Base-by-base conservation (phyloP, 2,113 vertebrate genomes). In the Elephas maximus region DNA sequence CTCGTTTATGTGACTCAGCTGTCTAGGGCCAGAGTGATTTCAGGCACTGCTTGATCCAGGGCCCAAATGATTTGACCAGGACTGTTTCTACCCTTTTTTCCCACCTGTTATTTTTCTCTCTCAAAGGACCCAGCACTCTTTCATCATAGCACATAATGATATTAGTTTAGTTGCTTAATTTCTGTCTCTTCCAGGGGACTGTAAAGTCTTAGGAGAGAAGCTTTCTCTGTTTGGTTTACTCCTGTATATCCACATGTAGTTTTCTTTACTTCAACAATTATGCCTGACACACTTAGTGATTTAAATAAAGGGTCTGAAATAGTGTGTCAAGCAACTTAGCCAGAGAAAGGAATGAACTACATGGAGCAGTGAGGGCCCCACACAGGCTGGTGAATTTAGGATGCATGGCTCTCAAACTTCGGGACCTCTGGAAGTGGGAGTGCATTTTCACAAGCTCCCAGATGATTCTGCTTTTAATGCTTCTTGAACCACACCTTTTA, bases 1-100 rank as follows among this genome's bases (percentile, higher is more conserved):
- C 93, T 83, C 37, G 60, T 94, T 83, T 69, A 65, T 85, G 11
- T 88, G 91, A 93, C 60, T 71, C 77, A 82, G 7, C 37, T 95
- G 45, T 88, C 51, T 9, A 67, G 44, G 33, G 21, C n/a, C 62
- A 15, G 33, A 8, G 17, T 91, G 24, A 48, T 82, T 96, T 86
- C n/a, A 76, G 76, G 71, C 37, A 74, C 33, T 74, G 18, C 14
- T 30, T 69, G 30, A 69, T 69, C 30, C 67, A 69, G 12, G 67
- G 28, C 71, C 41, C 37, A 74, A 41, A 74, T 41, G 18, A 41
- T 74, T 74, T 74, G n/a, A 41, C 18, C 71, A 74, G 71, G 26
- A 74, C 37, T 21, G 20, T 41, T 74, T 74, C 37, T 74, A 23
- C 10, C 5, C 71, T 74, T 74, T 65, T 65, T 37, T 73, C 71